Conservation (phyloP, 2,113 vertebrate species). For the Catharus minimus region DNA sequence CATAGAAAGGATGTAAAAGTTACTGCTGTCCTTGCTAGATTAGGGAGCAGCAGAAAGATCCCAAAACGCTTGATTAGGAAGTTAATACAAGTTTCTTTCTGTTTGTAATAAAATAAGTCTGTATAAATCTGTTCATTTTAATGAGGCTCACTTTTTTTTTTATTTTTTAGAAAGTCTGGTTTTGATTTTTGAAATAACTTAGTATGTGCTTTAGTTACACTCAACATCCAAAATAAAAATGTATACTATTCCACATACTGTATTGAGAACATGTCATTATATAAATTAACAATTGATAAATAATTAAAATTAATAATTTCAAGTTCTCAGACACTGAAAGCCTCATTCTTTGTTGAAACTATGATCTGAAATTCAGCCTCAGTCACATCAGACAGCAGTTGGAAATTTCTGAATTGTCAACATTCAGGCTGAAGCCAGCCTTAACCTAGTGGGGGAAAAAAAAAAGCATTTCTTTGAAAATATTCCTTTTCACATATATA, state of each 20-base stretch:
- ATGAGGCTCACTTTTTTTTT: not conserved
- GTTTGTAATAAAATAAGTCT: not conserved
- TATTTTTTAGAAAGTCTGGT: not conserved
- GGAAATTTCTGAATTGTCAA: slow-evolving; percentile 9
- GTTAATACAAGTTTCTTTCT: not conserved
- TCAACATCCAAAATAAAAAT: not conserved
- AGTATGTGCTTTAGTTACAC: not conserved
- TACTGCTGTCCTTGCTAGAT: not conserved
- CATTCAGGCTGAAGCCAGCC: not conserved
- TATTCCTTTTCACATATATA: not conserved
- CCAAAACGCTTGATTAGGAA: not conserved
- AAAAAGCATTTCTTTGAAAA: not conserved
- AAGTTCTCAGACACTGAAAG: not conserved
- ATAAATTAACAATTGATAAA: not conserved
- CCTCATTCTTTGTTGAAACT: not conserved
- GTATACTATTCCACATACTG: not conserved
- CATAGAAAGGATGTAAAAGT: not conserved
- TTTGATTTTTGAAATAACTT: not conserved
- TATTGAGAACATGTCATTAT: not conserved
- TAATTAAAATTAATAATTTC: not conserved
- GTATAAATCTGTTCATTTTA: not conserved
- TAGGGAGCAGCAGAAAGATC: not conserved
- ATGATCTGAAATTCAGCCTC: not conserved
- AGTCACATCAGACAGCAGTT: not conserved
- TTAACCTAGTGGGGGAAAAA: not conserved